phyloP scores from a whole-genome alignment of 2,888 invertebrate species.

The Chloroclysta siterata region DNA sequence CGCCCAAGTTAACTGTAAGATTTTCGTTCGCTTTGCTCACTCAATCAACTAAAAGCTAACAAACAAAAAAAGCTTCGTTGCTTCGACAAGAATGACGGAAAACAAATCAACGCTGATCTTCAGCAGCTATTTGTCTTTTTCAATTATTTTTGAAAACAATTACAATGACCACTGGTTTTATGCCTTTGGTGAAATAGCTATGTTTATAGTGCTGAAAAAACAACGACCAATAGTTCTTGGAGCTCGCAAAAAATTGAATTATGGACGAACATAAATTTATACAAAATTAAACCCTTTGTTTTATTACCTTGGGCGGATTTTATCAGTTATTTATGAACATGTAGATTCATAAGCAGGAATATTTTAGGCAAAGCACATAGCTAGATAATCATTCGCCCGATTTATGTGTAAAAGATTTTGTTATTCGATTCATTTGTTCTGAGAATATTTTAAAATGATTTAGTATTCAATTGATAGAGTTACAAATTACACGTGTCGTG shows the following conservation, averaged over 20 bases:
- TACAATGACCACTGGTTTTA: not conserved
- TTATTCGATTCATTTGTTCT: conserved; percentile 41
- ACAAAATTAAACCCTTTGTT: conserved; percentile 46
- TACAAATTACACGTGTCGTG: conserved; percentile 36
- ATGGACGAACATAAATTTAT: conserved; percentile 48
- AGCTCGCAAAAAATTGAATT: conserved; percentile 44
- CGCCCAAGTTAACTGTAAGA: too few species aligned
- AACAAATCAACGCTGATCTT: too few species aligned
- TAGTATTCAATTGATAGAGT: conserved; percentile 42
- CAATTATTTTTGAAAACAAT: too few species aligned
- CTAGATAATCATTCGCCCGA: conserved; percentile 17
- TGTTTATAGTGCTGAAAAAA: not conserved
- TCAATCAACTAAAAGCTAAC: too few species aligned
- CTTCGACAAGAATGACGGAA: too few species aligned
- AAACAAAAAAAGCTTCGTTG: too few species aligned
- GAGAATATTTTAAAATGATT: conserved; percentile 41
- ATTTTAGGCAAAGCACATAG: conserved; percentile 23
- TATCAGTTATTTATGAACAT: conserved; percentile 37
- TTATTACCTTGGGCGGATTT: conserved; percentile 39
- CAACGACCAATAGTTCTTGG: conserved; percentile 45
- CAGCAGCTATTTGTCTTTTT: too few species aligned
- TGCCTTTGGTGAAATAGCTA: not conserved
- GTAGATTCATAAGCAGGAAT: conserved; percentile 13
- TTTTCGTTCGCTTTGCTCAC: too few species aligned
- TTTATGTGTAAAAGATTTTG: conserved; percentile 34